Evolutionary conservation across 2,888 invertebrate species (phyloP).

Genomic region (Ischnus inquisitorius): DNA sequence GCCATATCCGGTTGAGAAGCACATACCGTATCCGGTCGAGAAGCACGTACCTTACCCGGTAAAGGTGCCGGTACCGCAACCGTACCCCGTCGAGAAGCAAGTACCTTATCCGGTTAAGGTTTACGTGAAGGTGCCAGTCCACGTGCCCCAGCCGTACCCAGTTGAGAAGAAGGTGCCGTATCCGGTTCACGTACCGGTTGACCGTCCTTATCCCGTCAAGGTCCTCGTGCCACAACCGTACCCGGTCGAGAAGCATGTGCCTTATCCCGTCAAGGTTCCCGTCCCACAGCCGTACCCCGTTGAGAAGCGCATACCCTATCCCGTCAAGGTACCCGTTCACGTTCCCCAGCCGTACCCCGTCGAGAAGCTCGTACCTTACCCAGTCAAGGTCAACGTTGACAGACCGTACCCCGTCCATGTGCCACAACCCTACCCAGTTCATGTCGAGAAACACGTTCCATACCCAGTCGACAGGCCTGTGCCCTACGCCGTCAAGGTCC

Average conservation of each 20-base stretch:
- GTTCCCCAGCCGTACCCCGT: slow-evolving; percentile 92
- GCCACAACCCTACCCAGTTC: slow-evolving; percentile 90
- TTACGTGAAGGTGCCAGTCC: slow-evolving; percentile 92
- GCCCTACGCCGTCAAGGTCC: slow-evolving; percentile 85
- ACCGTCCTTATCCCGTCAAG: slow-evolving; percentile 93
- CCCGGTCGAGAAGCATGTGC: slow-evolving; percentile 92
- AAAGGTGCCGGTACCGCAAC: slow-evolving; percentile 88
- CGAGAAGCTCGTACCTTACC: slow-evolving; percentile 90
- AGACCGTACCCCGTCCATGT: slow-evolving; percentile 90
- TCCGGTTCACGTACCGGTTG: slow-evolving; percentile 90
- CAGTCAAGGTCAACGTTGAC: slow-evolving; percentile 87
- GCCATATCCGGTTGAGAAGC: slow-evolving; percentile 82
- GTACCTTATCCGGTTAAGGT: slow-evolving; percentile 92
- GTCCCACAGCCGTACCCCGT: slow-evolving; percentile 91
- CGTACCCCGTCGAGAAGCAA: slow-evolving; percentile 90
- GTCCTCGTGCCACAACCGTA: slow-evolving; percentile 93
- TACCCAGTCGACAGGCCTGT: slow-evolving; percentile 89
- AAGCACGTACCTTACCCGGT: slow-evolving; percentile 89
- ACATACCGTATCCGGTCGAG: slow-evolving; percentile 89
- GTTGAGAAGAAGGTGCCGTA: slow-evolving; percentile 92
- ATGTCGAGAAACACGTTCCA: slow-evolving; percentile 86
- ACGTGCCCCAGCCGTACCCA: slow-evolving; percentile 92
- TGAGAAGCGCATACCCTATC: slow-evolving; percentile 92
- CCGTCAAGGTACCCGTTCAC: slow-evolving; percentile 91
- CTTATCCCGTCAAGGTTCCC: slow-evolving; percentile 91